These are phyloP conservation scores for Ptycholaimellus sp. DNA, from an alignment of 2,888 invertebrate species.

Conservation along the genomic window DNA sequence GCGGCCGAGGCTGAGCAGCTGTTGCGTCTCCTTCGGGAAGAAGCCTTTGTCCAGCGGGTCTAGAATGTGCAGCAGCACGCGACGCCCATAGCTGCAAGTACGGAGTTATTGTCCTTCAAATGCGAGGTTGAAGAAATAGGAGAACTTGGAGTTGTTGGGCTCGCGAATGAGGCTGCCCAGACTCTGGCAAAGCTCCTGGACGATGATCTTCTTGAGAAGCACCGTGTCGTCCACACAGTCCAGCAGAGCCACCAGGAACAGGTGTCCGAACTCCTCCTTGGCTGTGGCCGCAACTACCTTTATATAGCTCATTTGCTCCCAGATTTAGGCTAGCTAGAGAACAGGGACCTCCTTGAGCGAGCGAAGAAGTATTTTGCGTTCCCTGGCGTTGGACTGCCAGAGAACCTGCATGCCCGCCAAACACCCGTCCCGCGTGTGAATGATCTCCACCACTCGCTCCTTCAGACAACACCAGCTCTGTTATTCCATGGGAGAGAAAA, in stretches of 20 bases:
- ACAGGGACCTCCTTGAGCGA: no score
- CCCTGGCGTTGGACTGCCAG: constrained; percentile 47
- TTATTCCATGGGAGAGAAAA: background rate
- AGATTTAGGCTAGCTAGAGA: no score
- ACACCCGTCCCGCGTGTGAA: constrained; percentile 39
- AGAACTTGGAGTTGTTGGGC: no score
- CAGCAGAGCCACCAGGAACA: constrained; percentile 50
- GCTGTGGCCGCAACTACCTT: no score
- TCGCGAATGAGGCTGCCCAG: no score
- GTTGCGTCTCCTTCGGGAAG: constrained; percentile 56
- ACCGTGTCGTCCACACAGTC: constrained; percentile 79
- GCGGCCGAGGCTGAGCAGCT: constrained; percentile 43
- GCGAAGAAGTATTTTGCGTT: constrained; percentile 21
- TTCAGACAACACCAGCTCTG: no score
- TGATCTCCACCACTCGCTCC: constrained; percentile 38
- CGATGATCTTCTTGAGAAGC: constrained; percentile 49
- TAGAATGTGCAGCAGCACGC: constrained; percentile 62
- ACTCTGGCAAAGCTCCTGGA: no score
- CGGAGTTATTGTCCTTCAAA: no score
- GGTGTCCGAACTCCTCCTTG: constrained; percentile 62
- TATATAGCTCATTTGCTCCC: no score
- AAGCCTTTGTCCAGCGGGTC: constrained; percentile 52
- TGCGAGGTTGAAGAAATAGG: no score
- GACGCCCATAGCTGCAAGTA: no score
- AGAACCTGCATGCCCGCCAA: constrained; percentile 48